These are phyloP conservation scores for Drosophila ochracea DNA, from an alignment of 2,888 invertebrate species.

Conservation along the genomic window DNA sequence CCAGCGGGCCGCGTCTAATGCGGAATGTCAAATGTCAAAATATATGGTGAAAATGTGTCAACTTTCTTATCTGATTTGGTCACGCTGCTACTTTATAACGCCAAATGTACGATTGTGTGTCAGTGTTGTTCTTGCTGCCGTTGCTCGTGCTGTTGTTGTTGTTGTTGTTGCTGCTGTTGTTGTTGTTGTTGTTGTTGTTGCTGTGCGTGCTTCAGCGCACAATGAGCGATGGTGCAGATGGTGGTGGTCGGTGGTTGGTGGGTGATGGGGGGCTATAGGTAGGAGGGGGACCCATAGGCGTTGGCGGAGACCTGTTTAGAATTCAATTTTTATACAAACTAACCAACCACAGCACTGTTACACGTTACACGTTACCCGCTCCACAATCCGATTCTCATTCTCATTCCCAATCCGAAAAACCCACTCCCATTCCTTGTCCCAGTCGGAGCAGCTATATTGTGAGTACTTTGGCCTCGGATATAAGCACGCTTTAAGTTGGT, in stretches of 20 bases:
- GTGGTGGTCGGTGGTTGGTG: slow-evolving; percentile 5
- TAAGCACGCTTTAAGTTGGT: slow-evolving; percentile 65
- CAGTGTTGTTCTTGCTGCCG: slow-evolving; percentile 45
- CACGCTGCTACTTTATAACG: slow-evolving; percentile 84
- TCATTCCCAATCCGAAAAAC: slow-evolving; percentile 10
- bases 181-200: slow-evolving; percentile 39
- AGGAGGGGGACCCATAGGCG: slow-evolving; percentile 41
- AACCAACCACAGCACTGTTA: slow-evolving; percentile 57
- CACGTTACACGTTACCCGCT: slow-evolving; percentile 42
- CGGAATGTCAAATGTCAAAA: slow-evolving; percentile 85
- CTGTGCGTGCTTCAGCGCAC: slow-evolving; percentile 79
- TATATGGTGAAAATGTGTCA: slow-evolving; percentile 85
- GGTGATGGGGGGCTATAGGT: background rate
- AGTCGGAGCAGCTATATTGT: slow-evolving; percentile 46
- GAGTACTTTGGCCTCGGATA: slow-evolving; percentile 65
- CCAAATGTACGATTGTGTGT: slow-evolving; percentile 72
- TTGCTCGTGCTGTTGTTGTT: slow-evolving; percentile 21
- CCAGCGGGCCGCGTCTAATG: slow-evolving; percentile 82
- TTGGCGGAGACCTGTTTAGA: slow-evolving; percentile 80
- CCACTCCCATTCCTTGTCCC: slow-evolving; percentile 41
- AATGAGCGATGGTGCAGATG: slow-evolving; percentile 56
- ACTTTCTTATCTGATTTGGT: slow-evolving; percentile 85
- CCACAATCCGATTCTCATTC: slow-evolving; percentile 33
- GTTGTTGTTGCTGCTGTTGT: slow-evolving; percentile 20
- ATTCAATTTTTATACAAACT: slow-evolving; percentile 80